A percentile compares a stretch with the other conserved stretches of the same genome.
Evolutionary conservation across 2,888 invertebrate species (phyloP).

Genomic region (Spisula subtruncata): DNA sequence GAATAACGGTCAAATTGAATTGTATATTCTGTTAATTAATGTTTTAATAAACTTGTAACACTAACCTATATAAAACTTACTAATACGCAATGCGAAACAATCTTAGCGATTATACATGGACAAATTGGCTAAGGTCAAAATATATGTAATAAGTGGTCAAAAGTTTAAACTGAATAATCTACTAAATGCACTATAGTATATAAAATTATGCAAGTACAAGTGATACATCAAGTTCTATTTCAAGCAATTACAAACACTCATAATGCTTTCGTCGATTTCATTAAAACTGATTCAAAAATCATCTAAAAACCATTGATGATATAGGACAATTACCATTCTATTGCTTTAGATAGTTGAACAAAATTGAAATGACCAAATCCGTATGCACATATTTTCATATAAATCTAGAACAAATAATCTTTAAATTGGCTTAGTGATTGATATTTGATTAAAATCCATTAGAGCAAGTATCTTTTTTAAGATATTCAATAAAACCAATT

Average conservation of each 20-base stretch:
- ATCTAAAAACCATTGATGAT: neutral
- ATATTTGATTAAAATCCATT: slow-evolving; percentile 3
- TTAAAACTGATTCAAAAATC: neutral
- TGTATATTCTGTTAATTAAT: neutral
- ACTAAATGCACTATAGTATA: neutral
- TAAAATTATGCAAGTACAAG: neutral
- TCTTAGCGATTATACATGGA: neutral
- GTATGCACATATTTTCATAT: neutral
- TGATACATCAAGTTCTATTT: neutral
- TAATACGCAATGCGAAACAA: neutral
- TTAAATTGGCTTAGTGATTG: neutral
- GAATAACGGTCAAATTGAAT: neutral
- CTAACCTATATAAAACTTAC: neutral
- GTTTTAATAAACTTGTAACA: neutral
- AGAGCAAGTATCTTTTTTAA: slow-evolving; percentile 4
- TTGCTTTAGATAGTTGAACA: neutral
- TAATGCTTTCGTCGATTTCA: neutral
- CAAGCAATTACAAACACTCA: neutral
- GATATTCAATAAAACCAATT: slow-evolving; percentile 15
- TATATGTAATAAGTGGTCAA: slow-evolving; percentile 41
- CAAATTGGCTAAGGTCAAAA: neutral
- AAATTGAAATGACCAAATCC: neutral
- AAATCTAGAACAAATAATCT: slow-evolving; percentile 20
- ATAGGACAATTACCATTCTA: neutral
- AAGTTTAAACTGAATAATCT: slow-evolving; percentile 55